A percentile compares a stretch with the other conserved stretches of the same genome.
Evolutionary conservation across 2,797 vertebrate genomes (phyloP).

Genomic region (Sebastiscus albofasciatus): DNA sequence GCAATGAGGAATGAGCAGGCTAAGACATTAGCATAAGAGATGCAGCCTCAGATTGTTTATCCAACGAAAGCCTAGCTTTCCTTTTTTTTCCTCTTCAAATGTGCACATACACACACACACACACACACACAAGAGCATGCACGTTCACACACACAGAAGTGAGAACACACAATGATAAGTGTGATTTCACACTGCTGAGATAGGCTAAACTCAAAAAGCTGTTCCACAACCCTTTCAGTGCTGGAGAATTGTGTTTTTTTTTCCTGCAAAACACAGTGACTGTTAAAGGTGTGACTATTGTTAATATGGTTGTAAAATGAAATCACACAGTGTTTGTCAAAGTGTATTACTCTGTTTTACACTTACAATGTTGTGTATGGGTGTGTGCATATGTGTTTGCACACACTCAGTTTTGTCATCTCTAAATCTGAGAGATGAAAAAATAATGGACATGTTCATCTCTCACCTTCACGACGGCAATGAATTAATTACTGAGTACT

Average conservation of each 20-base stretch:
- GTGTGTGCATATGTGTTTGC: constrained; percentile 39
- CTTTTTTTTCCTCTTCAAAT: constrained; percentile 30
- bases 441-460: background rate
- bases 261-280: constrained; percentile 31
- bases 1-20: constrained; percentile 63
- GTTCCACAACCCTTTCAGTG: constrained; percentile 68
- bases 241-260: constrained; percentile 34
- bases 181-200: constrained; percentile 82
- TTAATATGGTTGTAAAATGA: constrained; percentile 54
- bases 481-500: background rate
- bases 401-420: constrained; percentile 29
- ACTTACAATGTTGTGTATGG: constrained; percentile 15
- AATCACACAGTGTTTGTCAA: constrained; percentile 48
- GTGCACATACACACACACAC: background rate
- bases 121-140: constrained; percentile 13
- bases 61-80: constrained; percentile 60
- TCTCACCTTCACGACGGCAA: constrained; percentile 4
- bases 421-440: constrained; percentile 9
- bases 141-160: constrained; percentile 40
- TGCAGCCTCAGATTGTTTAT: constrained; percentile 84
- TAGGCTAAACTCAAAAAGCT: constrained; percentile 74
- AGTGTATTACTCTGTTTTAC: constrained; percentile 38
- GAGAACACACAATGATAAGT: constrained; percentile 71
- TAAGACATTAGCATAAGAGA: constrained; percentile 78
- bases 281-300: constrained; percentile 65